Base-by-base conservation (phyloP, 2,113 vertebrate species). In the Neogobius melanostomus region DNA sequence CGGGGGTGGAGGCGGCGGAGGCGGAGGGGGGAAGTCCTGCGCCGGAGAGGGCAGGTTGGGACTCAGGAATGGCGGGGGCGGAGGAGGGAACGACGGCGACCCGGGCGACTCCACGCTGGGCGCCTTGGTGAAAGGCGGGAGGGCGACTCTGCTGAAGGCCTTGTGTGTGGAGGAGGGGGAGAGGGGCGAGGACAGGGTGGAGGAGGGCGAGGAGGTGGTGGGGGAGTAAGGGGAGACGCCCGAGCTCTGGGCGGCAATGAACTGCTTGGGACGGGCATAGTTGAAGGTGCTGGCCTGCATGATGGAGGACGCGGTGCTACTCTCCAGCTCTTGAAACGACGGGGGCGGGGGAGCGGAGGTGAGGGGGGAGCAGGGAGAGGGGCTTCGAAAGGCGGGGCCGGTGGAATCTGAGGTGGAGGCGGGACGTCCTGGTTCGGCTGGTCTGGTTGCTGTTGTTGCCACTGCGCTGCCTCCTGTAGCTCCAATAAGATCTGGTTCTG, bases 241-340 rank as follows among this genome's bases (percentile, higher is more conserved):
- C 76, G 91, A 90, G 78, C 91, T 95, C 91, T 99, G 98, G 21
- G 98, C 97, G 1, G 97, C 97, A 48, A 99, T 99, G 91, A 99
- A 99, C 91, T 99, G 98, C 88, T 98, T 99, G 84, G 98, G 98
- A 59, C 98, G 95, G 86, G 97, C 95, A 46, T 99, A 99, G 92
- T 98, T 99, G 90, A 99, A 99, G 64, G 97, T 95, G 90, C 96
- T 93, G 70, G 95, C 93, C 92, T 98, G 96, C 97, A 98, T 98
- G 93, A 93, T 72, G 21, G 92, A 75, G 83, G 98, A 97, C 93
- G 93, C 72, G 15, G 92, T 77, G 83, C 88, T 92, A 89, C 89
- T 93, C 82, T 95, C 95, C 79, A 95, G 85, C 92, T 96, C 95
- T 84, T 96, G 95, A 89, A 94, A 94, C 85, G 95, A 95, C 57